Base-by-base conservation (phyloP, 2,888 invertebrate species). In the Mimachlamys varia region DNA sequence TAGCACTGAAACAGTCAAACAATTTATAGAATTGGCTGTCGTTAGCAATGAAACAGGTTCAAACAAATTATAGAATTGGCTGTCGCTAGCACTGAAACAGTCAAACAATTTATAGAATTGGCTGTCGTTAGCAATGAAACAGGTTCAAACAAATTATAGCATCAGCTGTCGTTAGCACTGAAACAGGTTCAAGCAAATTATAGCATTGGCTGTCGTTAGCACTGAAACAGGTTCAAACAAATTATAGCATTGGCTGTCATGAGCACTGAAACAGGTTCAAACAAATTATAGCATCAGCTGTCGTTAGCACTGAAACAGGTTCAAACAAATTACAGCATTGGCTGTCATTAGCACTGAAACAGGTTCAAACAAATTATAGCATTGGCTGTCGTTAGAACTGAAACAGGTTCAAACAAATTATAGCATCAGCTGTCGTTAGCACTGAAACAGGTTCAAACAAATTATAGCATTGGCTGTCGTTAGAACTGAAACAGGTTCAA, bases 341-440 rank as follows among this genome's bases (percentile, higher is more conserved):
- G 92, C 92, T 88, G 92, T 92, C 7, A 91, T 92, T 44, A 92
- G 88, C 19, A 91, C 92, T 92, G 89, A 22, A 88, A 76, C 33
- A 76, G 76, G 62, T 62, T 19, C 17, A n/a, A 62, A 44, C 44
- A 44, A 44, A 3, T 44, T 44, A 44, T 90, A 10, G 90, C 91
- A 89, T 91, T 90, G 53, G 92, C 92, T 88, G 92, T 92, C 7
- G 92, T 92, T 44, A 92, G 88, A 15, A 91, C 92, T 92, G 89
- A 22, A 88, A 76, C 33, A 76, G 76, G 62, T 62, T 19, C 17
- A n/a, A 62, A 44, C 44, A 44, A 44, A 3, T 44, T 44, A 44
- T 90, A 10, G 90, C 91, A 89, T 91, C 90, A 44, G 92, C 92
- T 88, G 92, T 92, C 7, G 92, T 92, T 44, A 92, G 88, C 19